Evolutionary conservation across 2,113 vertebrate species (phyloP), one percentile per base, ranked within the genome.

Genomic region (Heterochromis multidens): DNA sequence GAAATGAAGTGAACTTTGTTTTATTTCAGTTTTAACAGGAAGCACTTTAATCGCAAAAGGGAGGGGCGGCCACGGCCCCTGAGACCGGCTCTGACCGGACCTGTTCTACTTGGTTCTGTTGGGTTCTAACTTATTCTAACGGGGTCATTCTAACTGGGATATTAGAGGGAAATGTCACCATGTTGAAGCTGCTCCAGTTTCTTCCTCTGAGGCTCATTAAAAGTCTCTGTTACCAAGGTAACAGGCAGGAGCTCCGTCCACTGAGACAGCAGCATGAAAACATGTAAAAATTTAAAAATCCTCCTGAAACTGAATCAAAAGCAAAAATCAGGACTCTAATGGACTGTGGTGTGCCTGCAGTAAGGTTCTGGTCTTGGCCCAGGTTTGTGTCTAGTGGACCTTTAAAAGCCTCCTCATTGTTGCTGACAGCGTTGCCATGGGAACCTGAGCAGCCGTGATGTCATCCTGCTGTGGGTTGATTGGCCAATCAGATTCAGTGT

Each of bases 11-110:
- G 67, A 87, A 67, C n/a, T 72, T 27, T 62, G 14, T 84, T 82
- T 85, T 87, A 40, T 60, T 88, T 79, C 82, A n/a, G 4, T 83
- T 90, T 88, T 89, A 81, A 87, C 78, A 79, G 61, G 74, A 81
- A 70, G 91, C 94, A 94, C 94, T 95, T 95, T 94, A 95, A 40
- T 70, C 37, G 57, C 31, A 76, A 35, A 62, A 77, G 29, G 84
- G 29, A 58, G 29, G 33, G 13, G 12, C 10, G 1, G 56, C 27
- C 14, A 60, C 5, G 13, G 35, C 27, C 19, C 17, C 56, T 35
- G 13, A 62, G 31, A 27, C 27, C 16, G 25, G 14, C 27, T 33
- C 29, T 25, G 6, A 43, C 4, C 1, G 19, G 25, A 74, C 13
- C 10, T 74, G 9, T 25, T 40, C 52, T 29, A 35, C 19, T 70